These are phyloP conservation scores for Saguinus midas DNA, from an alignment of 2,113 vertebrate species.

Conservation along the genomic window DNA sequence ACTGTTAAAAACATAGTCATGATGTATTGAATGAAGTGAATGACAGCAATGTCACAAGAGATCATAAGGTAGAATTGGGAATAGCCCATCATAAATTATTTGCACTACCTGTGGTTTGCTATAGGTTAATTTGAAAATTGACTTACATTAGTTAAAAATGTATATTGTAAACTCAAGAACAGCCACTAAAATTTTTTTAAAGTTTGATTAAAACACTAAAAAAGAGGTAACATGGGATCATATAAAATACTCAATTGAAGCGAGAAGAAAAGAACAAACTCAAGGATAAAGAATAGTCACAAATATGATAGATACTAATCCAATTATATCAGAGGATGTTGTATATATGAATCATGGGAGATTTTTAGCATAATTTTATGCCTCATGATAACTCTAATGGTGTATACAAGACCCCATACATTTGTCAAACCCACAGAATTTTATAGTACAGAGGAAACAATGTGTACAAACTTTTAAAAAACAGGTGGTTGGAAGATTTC, in stretches of 20 bases:
- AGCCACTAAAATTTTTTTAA: not conserved
- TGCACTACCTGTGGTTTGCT: not conserved
- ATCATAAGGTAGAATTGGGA: not conserved
- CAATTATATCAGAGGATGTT: not conserved
- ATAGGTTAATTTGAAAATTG: not conserved
- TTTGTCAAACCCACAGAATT: not conserved
- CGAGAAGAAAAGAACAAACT: not conserved
- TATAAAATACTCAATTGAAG: not conserved
- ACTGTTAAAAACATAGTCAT: not conserved
- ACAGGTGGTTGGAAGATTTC: not conserved
- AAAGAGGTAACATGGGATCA: not conserved
- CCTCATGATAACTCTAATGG: not conserved
- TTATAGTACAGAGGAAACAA: not conserved
- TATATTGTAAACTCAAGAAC: not conserved
- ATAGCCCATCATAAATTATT: not conserved
- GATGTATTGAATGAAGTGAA: not conserved
- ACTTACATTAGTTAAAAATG: not conserved
- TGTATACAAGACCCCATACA: not conserved
- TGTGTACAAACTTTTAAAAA: not conserved
- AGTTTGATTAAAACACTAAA: not conserved
- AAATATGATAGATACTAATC: not conserved
- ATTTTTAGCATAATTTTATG: not conserved
- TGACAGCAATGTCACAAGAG: not conserved
- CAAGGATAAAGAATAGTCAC: not conserved
- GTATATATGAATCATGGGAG: not conserved